These are phyloP conservation scores for Euura saliciscinereae DNA, from an alignment of 1,140 invertebrate species.

Conservation along the genomic window DNA sequence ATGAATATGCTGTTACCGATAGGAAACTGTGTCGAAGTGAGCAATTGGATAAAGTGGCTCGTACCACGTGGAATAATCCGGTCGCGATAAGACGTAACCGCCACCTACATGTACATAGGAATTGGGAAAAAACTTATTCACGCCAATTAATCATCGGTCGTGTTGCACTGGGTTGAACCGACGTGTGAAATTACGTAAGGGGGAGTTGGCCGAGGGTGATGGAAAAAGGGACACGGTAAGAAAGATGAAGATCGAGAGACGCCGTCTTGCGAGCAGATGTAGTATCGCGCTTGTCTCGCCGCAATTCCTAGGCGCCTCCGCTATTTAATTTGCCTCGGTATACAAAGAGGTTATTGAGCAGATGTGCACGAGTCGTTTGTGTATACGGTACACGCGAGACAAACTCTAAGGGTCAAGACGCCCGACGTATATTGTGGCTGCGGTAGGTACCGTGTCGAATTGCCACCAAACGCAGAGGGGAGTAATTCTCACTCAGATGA, in stretches of 20 bases:
- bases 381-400: too few relatives aligned
- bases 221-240: not conserved
- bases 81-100: too few relatives aligned
- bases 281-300: not conserved
- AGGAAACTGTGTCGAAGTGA: too few relatives aligned
- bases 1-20: too few relatives aligned
- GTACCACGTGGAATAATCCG: too few relatives aligned
- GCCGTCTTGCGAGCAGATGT: constrained; percentile 3
- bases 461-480: too few relatives aligned
- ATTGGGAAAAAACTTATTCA: constrained; percentile 29
- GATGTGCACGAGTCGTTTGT: not conserved
- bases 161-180: not conserved
- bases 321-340: not conserved
- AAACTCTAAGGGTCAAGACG: too few relatives aligned
- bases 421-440: too few relatives aligned
- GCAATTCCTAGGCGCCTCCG: constrained; percentile 1
- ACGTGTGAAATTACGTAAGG: constrained; percentile 20
- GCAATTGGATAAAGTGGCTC: too few relatives aligned
- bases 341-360: constrained; percentile 7
- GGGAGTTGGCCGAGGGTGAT: constrained; percentile 1
- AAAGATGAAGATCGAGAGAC: not conserved
- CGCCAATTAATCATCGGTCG: constrained; percentile 24
- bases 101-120: not conserved
- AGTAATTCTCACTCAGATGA: too few relatives aligned
- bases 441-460: too few relatives aligned